phyloP scores from a whole-genome alignment of 2,888 invertebrate genomes.

The Philaethria dido region DNA sequence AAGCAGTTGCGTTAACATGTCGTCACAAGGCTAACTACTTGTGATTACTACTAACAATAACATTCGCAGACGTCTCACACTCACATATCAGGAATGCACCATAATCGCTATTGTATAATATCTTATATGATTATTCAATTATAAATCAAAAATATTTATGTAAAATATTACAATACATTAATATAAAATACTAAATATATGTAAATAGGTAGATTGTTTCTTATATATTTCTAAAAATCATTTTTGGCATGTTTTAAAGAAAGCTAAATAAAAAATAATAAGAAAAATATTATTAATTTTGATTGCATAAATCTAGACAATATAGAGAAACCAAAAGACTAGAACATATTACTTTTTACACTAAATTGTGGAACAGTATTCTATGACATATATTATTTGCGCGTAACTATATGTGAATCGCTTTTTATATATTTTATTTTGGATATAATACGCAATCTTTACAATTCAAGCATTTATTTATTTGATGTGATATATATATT shows the following conservation, averaged over 20 bases:
- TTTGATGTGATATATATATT: too few relatives aligned
- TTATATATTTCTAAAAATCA: too few relatives aligned
- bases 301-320: neutral
- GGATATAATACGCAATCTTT: too few relatives aligned
- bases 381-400: too few relatives aligned
- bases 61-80: slow-evolving; percentile 20
- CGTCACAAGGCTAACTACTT: slow-evolving; percentile 40
- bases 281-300: neutral
- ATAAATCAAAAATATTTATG: neutral
- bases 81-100: slow-evolving; percentile 1
- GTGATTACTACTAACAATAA: slow-evolving; percentile 37
- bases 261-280: too few relatives aligned
- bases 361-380: neutral
- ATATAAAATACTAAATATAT: too few relatives aligned
- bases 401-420: too few relatives aligned
- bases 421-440: too few relatives aligned
- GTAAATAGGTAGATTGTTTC: too few relatives aligned
- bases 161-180: too few relatives aligned
- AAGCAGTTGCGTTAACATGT: slow-evolving; percentile 35
- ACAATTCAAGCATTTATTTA: too few relatives aligned
- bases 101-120: neutral
- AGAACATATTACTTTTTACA: neutral
- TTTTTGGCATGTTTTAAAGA: too few relatives aligned
- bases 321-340: neutral
- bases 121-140: slow-evolving; percentile 17